Evolutionary conservation across 1,140 invertebrate species (phyloP).

Genomic region (Aradophagus sp.): DNA sequence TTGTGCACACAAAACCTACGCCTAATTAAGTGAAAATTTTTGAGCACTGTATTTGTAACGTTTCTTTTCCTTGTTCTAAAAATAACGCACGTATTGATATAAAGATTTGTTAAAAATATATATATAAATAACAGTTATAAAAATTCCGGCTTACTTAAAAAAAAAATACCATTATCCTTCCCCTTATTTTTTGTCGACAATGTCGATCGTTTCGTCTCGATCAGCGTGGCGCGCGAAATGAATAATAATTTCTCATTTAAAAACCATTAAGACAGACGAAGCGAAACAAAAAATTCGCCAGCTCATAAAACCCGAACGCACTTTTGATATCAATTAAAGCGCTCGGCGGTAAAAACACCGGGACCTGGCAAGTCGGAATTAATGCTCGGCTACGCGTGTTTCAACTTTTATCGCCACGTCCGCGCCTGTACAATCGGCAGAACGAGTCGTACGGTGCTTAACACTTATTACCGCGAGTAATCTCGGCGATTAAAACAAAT

Average conservation of each 20-base stretch:
- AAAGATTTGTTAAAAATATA: no score
- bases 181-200: not conserved
- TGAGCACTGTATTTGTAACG: no score
- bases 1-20: no score
- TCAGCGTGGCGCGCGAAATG: slow-evolving; percentile 2
- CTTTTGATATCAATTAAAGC: slow-evolving; percentile 34
- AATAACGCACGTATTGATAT: no score
- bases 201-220: not conserved
- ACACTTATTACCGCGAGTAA: slow-evolving; percentile 69
- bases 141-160: no score
- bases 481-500: slow-evolving; percentile 70
- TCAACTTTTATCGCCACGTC: slow-evolving; percentile 23
- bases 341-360: slow-evolving; percentile 7
- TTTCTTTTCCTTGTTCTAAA: no score
- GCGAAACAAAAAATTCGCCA: not conserved
- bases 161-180: no score
- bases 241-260: slow-evolving; percentile 18
- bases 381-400: slow-evolving; percentile 15
- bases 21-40: no score
- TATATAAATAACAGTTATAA: no score
- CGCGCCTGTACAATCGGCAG: slow-evolving; percentile 31
- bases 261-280: slow-evolving; percentile 15
- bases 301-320: slow-evolving; percentile 15
- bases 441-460: slow-evolving; percentile 61
- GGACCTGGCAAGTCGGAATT: slow-evolving; percentile 11